Percentiles rank a stretch among this genome's conserved stretches.
Evolutionary conservation across 2,797 vertebrate genomes (phyloP).

Genomic region (Poecile montanus): DNA sequence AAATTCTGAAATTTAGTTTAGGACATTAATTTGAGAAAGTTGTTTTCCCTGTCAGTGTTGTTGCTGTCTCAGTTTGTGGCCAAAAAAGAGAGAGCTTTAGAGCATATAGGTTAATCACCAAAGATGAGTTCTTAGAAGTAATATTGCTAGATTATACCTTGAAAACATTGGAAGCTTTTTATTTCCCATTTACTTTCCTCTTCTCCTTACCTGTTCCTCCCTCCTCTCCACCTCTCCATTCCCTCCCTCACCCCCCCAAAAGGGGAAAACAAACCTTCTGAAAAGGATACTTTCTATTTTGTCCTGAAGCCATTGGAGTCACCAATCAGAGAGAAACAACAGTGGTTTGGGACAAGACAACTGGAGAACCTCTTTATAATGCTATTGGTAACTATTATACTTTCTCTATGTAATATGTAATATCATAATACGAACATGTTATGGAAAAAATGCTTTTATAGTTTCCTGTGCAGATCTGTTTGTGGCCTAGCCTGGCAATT

Average conservation of each 20-base stretch:
- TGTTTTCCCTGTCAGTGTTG: neutral
- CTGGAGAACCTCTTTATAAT: slow-evolving; percentile 95
- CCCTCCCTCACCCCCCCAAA: neutral
- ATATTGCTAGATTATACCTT: neutral
- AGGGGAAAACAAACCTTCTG: slow-evolving; percentile 61
- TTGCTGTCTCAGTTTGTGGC: neutral
- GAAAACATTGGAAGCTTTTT: slow-evolving; percentile 25
- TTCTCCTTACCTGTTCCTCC: slow-evolving; percentile 47
- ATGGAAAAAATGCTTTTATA: neutral
- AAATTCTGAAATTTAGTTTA: neutral
- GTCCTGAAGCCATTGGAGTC: slow-evolving; percentile 89
- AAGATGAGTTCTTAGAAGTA: neutral
- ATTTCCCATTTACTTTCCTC: slow-evolving; percentile 49
- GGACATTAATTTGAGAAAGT: neutral
- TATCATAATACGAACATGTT: neutral
- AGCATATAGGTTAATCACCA: neutral
- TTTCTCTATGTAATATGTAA: neutral
- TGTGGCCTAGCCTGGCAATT: neutral
- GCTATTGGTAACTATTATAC: slow-evolving; percentile 85
- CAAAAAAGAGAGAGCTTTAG: neutral
- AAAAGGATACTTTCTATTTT: slow-evolving; percentile 62
- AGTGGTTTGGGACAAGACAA: slow-evolving; percentile 95
- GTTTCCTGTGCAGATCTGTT: neutral
- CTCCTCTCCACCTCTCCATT: neutral
- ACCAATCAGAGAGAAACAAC: slow-evolving; percentile 99